Conservation (phyloP, 2,888 invertebrate species). For the Andrena chrysosceles region DNA sequence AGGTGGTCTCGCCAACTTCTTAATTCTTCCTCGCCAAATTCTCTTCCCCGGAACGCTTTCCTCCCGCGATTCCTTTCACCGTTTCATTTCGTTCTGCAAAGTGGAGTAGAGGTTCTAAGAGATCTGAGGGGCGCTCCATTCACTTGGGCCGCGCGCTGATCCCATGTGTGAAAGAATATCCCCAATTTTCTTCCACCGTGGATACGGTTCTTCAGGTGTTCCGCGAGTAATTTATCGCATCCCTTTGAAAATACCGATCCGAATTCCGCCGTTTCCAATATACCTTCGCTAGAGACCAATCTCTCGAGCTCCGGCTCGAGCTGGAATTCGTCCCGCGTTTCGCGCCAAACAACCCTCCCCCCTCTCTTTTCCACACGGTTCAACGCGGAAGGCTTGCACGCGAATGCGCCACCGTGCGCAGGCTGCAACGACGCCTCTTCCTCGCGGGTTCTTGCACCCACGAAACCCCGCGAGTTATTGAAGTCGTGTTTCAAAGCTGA, state of each 20-base stretch:
- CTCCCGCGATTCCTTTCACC: not conserved
- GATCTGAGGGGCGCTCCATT: not conserved
- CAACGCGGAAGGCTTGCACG: not conserved
- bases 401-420: not conserved
- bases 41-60: not conserved
- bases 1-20: not conserved
- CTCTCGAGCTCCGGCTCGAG: not conserved
- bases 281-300: not conserved
- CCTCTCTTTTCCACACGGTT: not conserved
- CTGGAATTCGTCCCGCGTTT: not conserved
- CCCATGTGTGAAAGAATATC: constrained; percentile 15
- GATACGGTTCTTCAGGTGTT: not conserved
- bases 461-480: constrained; percentile 7
- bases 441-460: not conserved
- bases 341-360: not conserved
- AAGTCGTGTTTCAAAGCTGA: constrained; percentile 10
- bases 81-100: constrained; percentile 9
- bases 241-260: constrained; percentile 5
- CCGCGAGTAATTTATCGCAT: constrained; percentile 13
- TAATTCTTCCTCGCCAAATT: constrained; percentile 5
- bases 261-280: constrained; percentile 20
- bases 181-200: not conserved
- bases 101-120: not conserved
- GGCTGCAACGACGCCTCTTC: not conserved
- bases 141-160: not conserved